Evolutionary conservation across 2,888 invertebrate species (phyloP).

Genomic region (Leptarthrus brevirostris): DNA sequence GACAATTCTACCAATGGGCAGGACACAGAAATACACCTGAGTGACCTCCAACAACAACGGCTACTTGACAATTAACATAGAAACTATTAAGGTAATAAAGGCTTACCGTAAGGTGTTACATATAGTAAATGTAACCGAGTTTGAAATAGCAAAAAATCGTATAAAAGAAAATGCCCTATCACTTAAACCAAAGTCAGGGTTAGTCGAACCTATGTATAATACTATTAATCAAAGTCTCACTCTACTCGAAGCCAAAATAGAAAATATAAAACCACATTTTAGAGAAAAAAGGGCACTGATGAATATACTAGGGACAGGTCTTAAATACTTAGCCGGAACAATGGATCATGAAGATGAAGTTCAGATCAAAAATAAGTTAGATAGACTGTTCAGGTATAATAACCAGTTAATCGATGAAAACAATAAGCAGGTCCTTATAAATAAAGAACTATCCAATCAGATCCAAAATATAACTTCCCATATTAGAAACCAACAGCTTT

Average conservation of each 20-base stretch:
- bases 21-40: not conserved
- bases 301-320: conserved; percentile 37
- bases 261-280: not conserved
- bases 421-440: too few species aligned
- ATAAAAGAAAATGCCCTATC: not conserved
- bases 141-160: not conserved
- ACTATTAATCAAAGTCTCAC: not conserved
- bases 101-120: not conserved
- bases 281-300: conserved; percentile 36
- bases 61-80: not conserved
- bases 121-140: not conserved
- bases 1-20: not conserved
- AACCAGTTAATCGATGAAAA: not conserved
- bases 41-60: conserved; percentile 10
- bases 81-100: not conserved
- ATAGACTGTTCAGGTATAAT: not conserved
- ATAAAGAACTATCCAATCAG: not conserved
- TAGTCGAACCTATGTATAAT: not conserved
- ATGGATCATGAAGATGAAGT: conserved; percentile 18
- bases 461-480: conserved; percentile 28
- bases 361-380: not conserved
- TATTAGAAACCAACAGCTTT: not conserved
- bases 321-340: conserved; percentile 23
- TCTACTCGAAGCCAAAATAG: not conserved
- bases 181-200: not conserved